Conservation (phyloP, 1,140 invertebrate species). For the Theocolax elegans region DNA sequence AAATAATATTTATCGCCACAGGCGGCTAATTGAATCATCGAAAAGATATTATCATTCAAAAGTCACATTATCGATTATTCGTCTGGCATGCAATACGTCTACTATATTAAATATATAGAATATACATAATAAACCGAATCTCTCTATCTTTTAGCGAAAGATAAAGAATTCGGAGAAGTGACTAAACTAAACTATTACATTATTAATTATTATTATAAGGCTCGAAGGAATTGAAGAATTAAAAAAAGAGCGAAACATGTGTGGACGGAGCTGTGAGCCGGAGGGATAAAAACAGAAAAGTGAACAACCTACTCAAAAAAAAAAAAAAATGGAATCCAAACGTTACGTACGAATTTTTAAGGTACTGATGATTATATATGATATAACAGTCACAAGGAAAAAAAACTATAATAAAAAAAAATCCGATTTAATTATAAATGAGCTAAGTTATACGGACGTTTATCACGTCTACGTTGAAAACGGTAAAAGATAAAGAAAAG, state of each 20-base stretch:
- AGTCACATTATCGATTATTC: conserved; percentile 30
- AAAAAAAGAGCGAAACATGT: conserved; percentile 14
- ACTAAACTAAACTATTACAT: no score
- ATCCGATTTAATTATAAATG: not conserved
- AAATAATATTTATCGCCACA: no score
- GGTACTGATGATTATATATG: not conserved
- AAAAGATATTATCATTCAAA: not conserved
- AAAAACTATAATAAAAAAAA: no score
- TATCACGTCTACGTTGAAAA: conserved; percentile 1
- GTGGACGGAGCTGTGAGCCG: no score
- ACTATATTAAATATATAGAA: not conserved
- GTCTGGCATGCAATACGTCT: conserved; percentile 25
- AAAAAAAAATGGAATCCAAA: no score
- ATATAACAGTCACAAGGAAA: no score
- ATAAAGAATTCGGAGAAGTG: conserved; percentile 40
- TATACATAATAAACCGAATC: not conserved
- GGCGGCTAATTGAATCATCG: not conserved
- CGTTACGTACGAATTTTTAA: not conserved
- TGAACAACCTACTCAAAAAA: no score
- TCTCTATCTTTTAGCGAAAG: conserved; percentile 41
- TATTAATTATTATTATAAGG: conserved; percentile 20
- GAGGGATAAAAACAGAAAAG: no score
- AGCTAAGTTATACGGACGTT: not conserved
- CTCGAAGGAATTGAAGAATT: conserved; percentile 38
- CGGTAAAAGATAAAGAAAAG: no score